Base-by-base conservation (phyloP, 2,888 invertebrate species). In the Hydrotaea diabolus region DNA sequence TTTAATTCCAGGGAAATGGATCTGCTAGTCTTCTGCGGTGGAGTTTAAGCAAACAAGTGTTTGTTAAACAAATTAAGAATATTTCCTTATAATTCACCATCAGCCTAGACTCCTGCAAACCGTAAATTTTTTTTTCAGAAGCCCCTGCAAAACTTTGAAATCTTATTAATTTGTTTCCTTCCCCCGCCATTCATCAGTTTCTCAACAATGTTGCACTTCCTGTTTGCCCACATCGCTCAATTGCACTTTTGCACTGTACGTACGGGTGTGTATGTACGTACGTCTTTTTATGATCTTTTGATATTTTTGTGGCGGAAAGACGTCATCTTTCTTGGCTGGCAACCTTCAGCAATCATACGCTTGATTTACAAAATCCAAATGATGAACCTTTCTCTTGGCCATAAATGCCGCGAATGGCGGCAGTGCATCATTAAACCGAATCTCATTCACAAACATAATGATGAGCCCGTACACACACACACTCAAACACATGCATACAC, bases 331-430 rank as follows among this genome's bases (percentile, higher is more conserved):
- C 17, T 72, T 71, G 39, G 46, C 49, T 71, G 39, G 26, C 49
- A 62, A 85, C 85, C 85, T 85, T 82, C 69, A 53, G 66, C 76
- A 69, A 82, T 85, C 82, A 80, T 46, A 85, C 79, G 74, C 82
- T 85, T 85, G 85, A 85, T 85, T 85, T 77, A 77, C 53, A 77
- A 73, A 77, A 82, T 69, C 77, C 77, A 77, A 69, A 71, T 69
- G 62, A 62, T 62, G 69, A 46, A 69, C 69, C 69, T 69, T 69
- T 69, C 46, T 73, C 72, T 79, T 26, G 78, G 66, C 73, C 57
- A 46, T 43, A 3, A 13, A 7, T 53, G 13, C 17, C 2, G 31
- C 23, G 19, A 55, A 26, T 17, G 31, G 11, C 31, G n/a, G 69
- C 19, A 59, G 5, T 43, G 43, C 36, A 55, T 36, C 43, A 66